Conservation (phyloP, 2,888 invertebrate genomes). For the Heteromyza rotundicornis region DNA sequence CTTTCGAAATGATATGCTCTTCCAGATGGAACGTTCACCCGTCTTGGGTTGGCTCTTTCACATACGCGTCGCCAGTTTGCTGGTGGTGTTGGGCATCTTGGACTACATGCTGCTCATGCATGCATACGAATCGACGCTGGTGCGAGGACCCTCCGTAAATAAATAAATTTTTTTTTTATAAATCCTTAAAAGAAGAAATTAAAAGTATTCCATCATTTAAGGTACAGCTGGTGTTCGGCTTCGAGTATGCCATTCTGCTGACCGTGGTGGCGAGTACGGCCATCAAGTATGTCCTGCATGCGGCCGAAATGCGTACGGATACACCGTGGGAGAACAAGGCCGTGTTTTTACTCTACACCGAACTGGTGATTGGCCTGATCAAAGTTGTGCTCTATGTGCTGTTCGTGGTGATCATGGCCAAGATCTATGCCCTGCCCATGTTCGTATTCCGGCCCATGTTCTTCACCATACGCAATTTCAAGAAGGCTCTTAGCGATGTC, state of each 20-base stretch:
- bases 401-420: constrained; percentile 95
- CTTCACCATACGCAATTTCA: constrained; percentile 96
- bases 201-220: too few species aligned
- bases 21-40: constrained; percentile 98
- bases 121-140: constrained; percentile 90
- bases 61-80: constrained; percentile 82
- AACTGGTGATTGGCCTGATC: constrained; percentile 88
- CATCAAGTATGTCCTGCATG: constrained; percentile 88
- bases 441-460: constrained; percentile 99
- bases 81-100: constrained; percentile 79
- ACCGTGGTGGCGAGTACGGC: constrained; percentile 92
- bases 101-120: constrained; percentile 91
- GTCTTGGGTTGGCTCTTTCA: constrained; percentile 96
- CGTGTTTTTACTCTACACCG: constrained; percentile 94
- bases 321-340: constrained; percentile 99
- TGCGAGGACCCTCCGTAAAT: constrained; percentile 95
- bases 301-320: constrained; percentile 80
- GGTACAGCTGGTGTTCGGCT: constrained; percentile 98
- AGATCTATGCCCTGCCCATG: constrained; percentile 94
- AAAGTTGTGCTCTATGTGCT: constrained; percentile 87
- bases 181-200: too few species aligned
- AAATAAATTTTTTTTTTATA: too few species aligned
- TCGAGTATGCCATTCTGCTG: constrained; percentile 96
- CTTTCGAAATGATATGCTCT: background rate
- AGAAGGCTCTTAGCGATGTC: constrained; percentile 96